Evolutionary conservation across 2,113 vertebrate genomes (phyloP), one percentile per base, ranked within the genome.

Genomic region (Salvator merianae): DNA sequence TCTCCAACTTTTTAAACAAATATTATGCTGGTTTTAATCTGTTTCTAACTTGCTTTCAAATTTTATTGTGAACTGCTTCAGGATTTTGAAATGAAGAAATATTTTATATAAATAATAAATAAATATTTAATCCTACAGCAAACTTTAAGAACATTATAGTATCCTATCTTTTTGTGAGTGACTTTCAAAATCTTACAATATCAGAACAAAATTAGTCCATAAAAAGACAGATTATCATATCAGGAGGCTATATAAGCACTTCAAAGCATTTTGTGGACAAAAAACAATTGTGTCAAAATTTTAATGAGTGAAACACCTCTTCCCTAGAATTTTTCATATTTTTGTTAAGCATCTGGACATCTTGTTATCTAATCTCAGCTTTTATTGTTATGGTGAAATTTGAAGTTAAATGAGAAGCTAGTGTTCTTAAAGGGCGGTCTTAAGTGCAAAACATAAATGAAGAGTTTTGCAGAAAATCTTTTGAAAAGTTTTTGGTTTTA

Each of bases 161-260:
- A n/a, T n/a, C n/a, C n/a, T n/a, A n/a, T n/a, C n/a, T n/a, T n/a
- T n/a, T n/a, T n/a, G n/a, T n/a, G n/a, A n/a, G n/a, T n/a, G n/a
- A 14, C 50, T 53, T 53, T 53, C 50, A 53, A 53, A 53, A 53
- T 53, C 50, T 53, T 53, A 53, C 50, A 53, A 86, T 1, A 1
- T 74, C 18, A 82, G 24, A 77, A 34, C 2, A 86, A 84, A 87
- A 89, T 55, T 86, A 65, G 5, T 85, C 24, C 69, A 4, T 16
- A 74, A 16, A 50, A 88, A 82, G 0, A 20, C 26, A 1, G 84
- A 20, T 28, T 22, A 34, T 65, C 43, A 43, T 90, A 43, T 47
- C 71, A 2, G 69, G 1, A 72, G 32, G 55, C 53, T 10, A 12
- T 24, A 24, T 38, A 82, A 30, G 16, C 86, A n/a, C 32, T 84